Evolutionary conservation across 2,797 vertebrate species (phyloP).

Genomic region (Phaenicophaeus curvirostris): DNA sequence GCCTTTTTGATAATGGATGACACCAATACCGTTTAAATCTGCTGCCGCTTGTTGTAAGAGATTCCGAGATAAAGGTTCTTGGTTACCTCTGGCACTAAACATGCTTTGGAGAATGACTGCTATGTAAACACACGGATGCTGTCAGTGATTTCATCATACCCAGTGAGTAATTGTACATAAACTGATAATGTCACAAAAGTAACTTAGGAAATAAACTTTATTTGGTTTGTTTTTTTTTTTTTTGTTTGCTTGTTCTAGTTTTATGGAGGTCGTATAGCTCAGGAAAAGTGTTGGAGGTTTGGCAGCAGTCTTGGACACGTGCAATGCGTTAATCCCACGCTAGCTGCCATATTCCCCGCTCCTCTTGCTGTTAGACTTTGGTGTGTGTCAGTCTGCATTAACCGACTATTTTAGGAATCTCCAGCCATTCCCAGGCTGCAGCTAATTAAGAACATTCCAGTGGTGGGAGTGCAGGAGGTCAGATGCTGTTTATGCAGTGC

Average conservation of each 20-base stretch:
- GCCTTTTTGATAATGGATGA: not conserved
- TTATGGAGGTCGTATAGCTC: not conserved
- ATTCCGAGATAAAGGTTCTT: conserved; percentile 18
- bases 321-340: conserved; percentile 31
- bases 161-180: not conserved
- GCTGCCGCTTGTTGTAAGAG: not conserved
- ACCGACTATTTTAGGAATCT: conserved; percentile 45
- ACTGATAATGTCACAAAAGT: not conserved
- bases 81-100: conserved; percentile 31
- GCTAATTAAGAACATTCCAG: conserved; percentile 60
- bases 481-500: conserved; percentile 46
- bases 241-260: not conserved
- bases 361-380: conserved; percentile 35
- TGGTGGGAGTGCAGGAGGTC: conserved; percentile 49
- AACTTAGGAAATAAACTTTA: conserved; percentile 11
- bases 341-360: conserved; percentile 42
- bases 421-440: conserved; percentile 30
- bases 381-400: conserved; percentile 67
- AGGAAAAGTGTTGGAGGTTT: not conserved
- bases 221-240: too few species aligned
- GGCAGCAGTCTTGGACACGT: not conserved
- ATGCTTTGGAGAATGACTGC: not conserved
- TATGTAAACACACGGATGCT: not conserved
- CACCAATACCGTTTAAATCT: not conserved
- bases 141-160: not conserved